A percentile compares a stretch with the other conserved stretches of the same genome.
Conservation (phyloP, 2,888 invertebrate genomes). For the Pristionchus arcanus region DNA sequence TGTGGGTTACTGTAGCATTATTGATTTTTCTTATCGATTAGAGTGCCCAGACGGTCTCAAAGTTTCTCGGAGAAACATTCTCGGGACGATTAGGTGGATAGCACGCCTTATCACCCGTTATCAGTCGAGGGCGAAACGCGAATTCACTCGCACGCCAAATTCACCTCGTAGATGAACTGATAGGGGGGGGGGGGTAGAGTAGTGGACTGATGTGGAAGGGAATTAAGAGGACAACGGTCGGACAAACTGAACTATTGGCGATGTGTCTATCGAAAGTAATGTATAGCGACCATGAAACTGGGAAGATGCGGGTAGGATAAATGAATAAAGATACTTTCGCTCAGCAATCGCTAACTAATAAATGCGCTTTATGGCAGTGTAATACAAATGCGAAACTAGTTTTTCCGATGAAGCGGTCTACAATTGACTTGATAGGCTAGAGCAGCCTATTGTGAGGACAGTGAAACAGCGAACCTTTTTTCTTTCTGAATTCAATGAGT, state of each 20-base stretch:
- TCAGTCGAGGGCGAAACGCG: neutral
- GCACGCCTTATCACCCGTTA: conserved; percentile 6
- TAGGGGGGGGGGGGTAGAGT: neutral
- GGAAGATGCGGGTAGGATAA: neutral
- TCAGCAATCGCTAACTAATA: too few species aligned
- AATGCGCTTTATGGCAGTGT: too few species aligned
- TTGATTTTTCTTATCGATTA: neutral
- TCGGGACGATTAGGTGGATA: neutral
- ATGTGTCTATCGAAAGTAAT: neutral
- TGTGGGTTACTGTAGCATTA: conserved; percentile 58
- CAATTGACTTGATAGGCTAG: too few species aligned
- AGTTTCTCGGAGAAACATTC: conserved; percentile 5
- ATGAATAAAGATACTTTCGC: neutral
- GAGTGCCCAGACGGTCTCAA: neutral
- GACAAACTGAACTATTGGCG: neutral
- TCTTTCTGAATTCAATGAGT: too few species aligned
- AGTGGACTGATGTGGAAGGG: neutral
- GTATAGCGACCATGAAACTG: neutral
- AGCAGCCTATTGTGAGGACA: too few species aligned
- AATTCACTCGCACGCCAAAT: neutral
- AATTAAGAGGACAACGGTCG: neutral
- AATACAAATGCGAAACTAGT: too few species aligned
- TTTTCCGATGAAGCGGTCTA: too few species aligned
- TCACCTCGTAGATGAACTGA: neutral
- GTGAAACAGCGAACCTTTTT: neutral